Conservation (phyloP, 2,113 vertebrate species). For the Apodemus sylvaticus region DNA sequence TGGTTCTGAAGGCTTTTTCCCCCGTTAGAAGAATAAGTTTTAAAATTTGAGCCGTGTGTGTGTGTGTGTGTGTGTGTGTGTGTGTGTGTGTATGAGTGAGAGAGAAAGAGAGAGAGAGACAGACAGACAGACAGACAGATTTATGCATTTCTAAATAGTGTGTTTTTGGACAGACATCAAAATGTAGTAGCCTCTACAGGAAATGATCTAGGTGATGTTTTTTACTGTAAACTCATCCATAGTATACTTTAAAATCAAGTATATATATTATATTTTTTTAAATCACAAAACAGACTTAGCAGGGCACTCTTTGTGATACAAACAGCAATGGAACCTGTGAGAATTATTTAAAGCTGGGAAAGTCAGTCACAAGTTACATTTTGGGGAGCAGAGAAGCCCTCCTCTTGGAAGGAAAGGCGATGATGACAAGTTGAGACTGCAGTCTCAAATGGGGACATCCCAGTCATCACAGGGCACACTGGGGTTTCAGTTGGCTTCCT, state of each 20-base stretch:
- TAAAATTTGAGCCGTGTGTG: neutral
- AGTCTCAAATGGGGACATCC: too few relatives aligned
- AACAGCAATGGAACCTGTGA: slow-evolving; percentile 5
- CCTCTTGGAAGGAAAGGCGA: neutral
- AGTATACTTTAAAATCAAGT: neutral
- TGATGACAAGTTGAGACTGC: neutral
- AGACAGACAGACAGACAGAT: too few relatives aligned
- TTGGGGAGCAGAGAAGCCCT: neutral
- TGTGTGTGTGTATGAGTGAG: neutral
- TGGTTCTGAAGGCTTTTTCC: neutral
- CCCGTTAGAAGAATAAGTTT: slow-evolving; percentile 29
- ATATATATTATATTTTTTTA: slow-evolving; percentile 3
- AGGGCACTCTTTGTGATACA: neutral
- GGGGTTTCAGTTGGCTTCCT: neutral
- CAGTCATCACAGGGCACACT: too few relatives aligned
- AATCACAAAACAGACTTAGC: slow-evolving; percentile 2
- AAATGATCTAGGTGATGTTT: neutral
- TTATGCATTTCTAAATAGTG: neutral
- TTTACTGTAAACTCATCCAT: slow-evolving; percentile 19
- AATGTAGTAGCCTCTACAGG: neutral
- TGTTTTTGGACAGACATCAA: slow-evolving; percentile 8
- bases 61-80: neutral
- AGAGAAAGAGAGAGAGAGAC: too few relatives aligned
- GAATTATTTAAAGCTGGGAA: slow-evolving; percentile 28
- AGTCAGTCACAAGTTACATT: slow-evolving; percentile 6